Evolutionary conservation across 2,113 vertebrate species (phyloP), one percentile per base, ranked within the genome.

Genomic region (Apodemus speciosus): DNA sequence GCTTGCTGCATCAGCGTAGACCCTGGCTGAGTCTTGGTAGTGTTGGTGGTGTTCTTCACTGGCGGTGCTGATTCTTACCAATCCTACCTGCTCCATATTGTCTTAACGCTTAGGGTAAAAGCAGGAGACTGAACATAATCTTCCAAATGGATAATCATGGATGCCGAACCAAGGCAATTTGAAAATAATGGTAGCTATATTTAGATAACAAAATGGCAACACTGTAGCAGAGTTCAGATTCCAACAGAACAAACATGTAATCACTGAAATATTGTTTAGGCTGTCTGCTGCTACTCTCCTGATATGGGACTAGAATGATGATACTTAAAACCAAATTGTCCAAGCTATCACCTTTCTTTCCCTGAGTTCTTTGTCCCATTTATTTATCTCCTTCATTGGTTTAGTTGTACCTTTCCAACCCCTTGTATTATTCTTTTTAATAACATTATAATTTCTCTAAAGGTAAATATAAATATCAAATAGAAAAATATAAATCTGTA

Each of bases 161-260:
- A 71, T 76, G 91, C 77, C 85, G 3, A 30, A 68, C 10, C 90
- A 40, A 88, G 14, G 27, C 79, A 83, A 89, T 91, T 91, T 91
- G 69, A 96, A 95, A 94, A 84, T 93, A 88, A 84, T 90, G 85
- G 3, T 87, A 86, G 16, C 46, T 94, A n/a, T 95, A 73, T 93
- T 90, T 92, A 92, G 68, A 64, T 89, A 93, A 53, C 92, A 53
- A 75, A 94, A 75, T 84, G 25, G 15, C 94, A 64, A 62, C 76
- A 38, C 76, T 93, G 15, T 73, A 95, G 92, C 71, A 92, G 16
- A 49, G 0, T 80, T 93, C 6, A 90, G 32, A 89, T 51, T 86
- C 88, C 51, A 68, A 11, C 56, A 62, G 62, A 89, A 81, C 62
- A 93, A 92, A 96, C 87, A 69, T 81, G 62, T 75, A 91, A 89